Evolutionary conservation across 1,140 invertebrate genomes (phyloP), one percentile per base, ranked within the genome.

Genomic region (Tetranychus cinnabarinus): DNA sequence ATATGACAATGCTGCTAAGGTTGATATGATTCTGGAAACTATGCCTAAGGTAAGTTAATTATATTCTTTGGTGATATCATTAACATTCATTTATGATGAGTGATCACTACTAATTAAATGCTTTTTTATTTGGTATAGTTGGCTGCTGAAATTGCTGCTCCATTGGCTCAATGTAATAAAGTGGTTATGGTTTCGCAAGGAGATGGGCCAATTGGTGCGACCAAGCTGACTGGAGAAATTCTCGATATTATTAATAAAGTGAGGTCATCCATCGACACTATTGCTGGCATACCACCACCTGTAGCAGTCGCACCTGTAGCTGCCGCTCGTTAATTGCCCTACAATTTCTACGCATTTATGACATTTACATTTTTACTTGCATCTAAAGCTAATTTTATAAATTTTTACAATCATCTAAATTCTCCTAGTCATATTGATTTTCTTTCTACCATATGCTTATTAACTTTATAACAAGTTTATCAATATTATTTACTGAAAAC

Each of bases 11-110:
- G 91, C 92, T 56, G 92, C 92, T 45, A 91, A 96, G 82, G 81
- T 95, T 58, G 91, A 97, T 68, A 96, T 97, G 91, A 82, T 95
- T 69, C 78, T 97, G 33, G 88, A 95, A 60, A 87, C 85, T n/a
- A 73, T 97, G 68, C 91, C 92, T 47, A 93, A 90, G 80, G 90
- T 93, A 76, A 42, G 10, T 42, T 42, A 10, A 6, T 10, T 6
- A 42, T 6, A 6, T 42, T 42, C 39, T 6, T 6, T 42, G 5
- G 39, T 42, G 45, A 1, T 8, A 46, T 59, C 59, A 23, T 64
- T 61, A 33, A 7, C n/a, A 63, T 42, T 39, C 23, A 50, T 63
- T 10, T n/a, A 37, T 15, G 15, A 63, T 60, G 23, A 23, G 8
- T 48, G 23, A n/a, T 58, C 42, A 64, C 10, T 58, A 61, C n/a